Evolutionary conservation across 2,888 invertebrate species (phyloP).

Genomic region (Leptura quadrifasciata): DNA sequence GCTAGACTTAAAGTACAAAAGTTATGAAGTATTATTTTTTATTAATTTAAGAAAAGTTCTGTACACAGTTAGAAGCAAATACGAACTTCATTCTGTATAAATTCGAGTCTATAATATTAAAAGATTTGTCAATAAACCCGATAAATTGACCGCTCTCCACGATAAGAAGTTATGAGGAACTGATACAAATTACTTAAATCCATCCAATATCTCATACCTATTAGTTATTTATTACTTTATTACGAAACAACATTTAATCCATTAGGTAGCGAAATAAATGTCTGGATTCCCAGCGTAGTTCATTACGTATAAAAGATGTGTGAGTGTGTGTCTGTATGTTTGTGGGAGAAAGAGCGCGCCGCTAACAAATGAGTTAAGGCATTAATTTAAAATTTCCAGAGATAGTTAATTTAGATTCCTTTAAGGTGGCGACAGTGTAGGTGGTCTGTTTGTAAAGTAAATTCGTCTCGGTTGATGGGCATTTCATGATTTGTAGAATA

Average conservation of each 20-base stretch:
- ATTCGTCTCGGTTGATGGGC: slow-evolving; percentile 66
- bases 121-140: no score
- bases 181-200: slow-evolving; percentile 8
- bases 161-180: not conserved
- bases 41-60: no score
- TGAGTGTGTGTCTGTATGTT: slow-evolving; percentile 44
- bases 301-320: slow-evolving; percentile 51
- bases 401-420: slow-evolving; percentile 64
- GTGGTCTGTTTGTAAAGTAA: slow-evolving; percentile 67
- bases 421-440: slow-evolving; percentile 66
- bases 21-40: no score
- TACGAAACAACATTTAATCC: slow-evolving; percentile 39
- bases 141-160: no score
- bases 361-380: slow-evolving; percentile 61
- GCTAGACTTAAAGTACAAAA: no score
- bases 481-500: slow-evolving; percentile 66
- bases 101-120: no score
- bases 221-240: slow-evolving; percentile 44
- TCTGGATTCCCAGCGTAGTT: slow-evolving; percentile 47
- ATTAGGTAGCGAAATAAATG: slow-evolving; percentile 52
- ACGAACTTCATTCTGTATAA: no score
- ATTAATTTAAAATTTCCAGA: slow-evolving; percentile 64
- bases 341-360: slow-evolving; percentile 21
- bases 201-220: slow-evolving; percentile 42
- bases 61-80: no score